Percentiles rank a stretch among this genome's conserved stretches.
These are phyloP conservation scores for Vidua macroura DNA, from an alignment of 2,113 vertebrate species.

Conservation along the genomic window DNA sequence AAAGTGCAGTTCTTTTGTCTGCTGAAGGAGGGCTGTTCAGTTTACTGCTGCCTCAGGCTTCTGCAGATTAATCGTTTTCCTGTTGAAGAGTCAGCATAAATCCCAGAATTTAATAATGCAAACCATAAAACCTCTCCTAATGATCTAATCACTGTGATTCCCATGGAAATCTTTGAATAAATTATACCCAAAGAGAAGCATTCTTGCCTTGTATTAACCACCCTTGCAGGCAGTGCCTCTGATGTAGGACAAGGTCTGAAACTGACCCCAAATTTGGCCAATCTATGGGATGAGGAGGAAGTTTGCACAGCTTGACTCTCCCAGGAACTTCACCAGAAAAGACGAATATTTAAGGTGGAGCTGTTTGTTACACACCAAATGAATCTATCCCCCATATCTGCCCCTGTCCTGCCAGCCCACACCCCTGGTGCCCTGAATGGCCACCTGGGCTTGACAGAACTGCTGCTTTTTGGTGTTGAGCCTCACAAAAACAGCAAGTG, in stretches of 20 bases:
- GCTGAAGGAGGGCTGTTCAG: neutral
- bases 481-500: neutral
- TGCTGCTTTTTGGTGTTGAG: neutral
- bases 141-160: conserved; percentile 35
- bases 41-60: neutral
- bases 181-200: neutral
- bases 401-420: neutral
- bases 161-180: conserved; percentile 22
- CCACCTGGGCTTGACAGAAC: neutral
- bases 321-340: neutral
- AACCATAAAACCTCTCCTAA: conserved; percentile 42
- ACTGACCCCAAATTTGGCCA: neutral
- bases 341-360: neutral
- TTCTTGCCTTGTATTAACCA: neutral
- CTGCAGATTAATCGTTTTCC: conserved; percentile 15
- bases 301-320: neutral
- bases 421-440: neutral
- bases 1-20: neutral
- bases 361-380: neutral
- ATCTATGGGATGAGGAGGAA: neutral
- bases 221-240: neutral
- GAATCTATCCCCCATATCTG: neutral
- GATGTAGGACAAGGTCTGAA: neutral
- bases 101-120: conserved; percentile 54
- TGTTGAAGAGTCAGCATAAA: conserved; percentile 54